Percentiles rank a stretch among this genome's conserved stretches.
phyloP scores from a whole-genome alignment of 2,113 vertebrate species.

The Ptyas mucosa region DNA sequence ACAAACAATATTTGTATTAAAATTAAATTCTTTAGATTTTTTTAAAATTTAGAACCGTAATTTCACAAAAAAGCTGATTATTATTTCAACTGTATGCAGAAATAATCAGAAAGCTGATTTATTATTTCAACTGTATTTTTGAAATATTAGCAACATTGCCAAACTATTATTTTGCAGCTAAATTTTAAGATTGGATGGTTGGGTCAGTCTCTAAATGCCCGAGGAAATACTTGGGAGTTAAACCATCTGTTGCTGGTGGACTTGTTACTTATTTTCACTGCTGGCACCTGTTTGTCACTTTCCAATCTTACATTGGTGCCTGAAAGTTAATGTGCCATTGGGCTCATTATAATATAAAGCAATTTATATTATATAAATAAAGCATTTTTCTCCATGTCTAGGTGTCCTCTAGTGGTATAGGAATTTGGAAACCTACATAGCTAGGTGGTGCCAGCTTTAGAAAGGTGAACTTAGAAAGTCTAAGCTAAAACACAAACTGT shows the following conservation, averaged over 20 bases:
- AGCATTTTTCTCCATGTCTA: background rate
- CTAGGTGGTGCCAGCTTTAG: background rate
- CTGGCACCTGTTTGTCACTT: slow-evolving; percentile 44
- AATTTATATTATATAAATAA: background rate
- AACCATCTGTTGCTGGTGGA: slow-evolving; percentile 52
- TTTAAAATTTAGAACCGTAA: background rate
- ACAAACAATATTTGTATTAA: slow-evolving; percentile 12
- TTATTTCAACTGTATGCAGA: slow-evolving; percentile 9
- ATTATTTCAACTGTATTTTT: slow-evolving; percentile 23
- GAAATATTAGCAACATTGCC: slow-evolving; percentile 42
- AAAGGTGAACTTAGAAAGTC: background rate
- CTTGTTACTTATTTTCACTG: slow-evolving; percentile 52
- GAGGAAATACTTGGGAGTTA: slow-evolving; percentile 39
- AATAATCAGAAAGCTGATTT: background rate
- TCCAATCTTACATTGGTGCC: slow-evolving; percentile 35
- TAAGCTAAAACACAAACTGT: background rate
- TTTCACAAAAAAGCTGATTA: slow-evolving; percentile 8
- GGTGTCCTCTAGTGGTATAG: background rate
- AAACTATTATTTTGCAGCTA: slow-evolving; percentile 47
- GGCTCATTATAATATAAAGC: slow-evolving; percentile 32
- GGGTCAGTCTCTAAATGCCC: slow-evolving; percentile 53
- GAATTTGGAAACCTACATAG: background rate
- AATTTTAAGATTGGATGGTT: slow-evolving; percentile 50
- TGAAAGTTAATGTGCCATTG: slow-evolving; percentile 11
- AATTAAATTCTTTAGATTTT: background rate